phyloP scores from a whole-genome alignment of 2,797 vertebrate species.

The Neoniphon sammara region DNA sequence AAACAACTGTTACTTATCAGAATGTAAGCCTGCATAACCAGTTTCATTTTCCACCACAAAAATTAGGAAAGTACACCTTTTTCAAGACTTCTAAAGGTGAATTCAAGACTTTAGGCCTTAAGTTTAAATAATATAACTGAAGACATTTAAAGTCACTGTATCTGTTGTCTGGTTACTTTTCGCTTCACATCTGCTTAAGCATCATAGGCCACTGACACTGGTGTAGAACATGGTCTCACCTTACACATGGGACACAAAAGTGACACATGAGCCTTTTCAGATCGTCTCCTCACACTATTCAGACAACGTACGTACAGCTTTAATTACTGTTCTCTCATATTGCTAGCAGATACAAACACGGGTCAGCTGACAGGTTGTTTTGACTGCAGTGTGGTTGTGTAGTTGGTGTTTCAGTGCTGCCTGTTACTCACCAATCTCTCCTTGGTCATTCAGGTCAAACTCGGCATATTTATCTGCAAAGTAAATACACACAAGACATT shows the following conservation, averaged over 20 bases:
- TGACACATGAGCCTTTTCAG: conserved; percentile 57
- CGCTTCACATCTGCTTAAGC: conserved; percentile 42
- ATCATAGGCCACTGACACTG: conserved; percentile 9
- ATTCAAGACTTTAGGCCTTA: no score
- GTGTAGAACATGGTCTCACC: conserved; percentile 42
- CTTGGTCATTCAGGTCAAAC: conserved; percentile 97
- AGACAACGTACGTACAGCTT: conserved; percentile 60
- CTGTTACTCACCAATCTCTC: conserved; percentile 94
- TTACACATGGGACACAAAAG: conserved; percentile 53
- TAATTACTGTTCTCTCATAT: conserved; percentile 69
- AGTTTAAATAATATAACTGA: no score
- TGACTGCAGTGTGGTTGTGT: conserved; percentile 16
- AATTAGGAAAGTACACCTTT: no score
- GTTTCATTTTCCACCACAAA: no score
- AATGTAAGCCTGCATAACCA: no score
- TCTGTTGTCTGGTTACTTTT: conserved; percentile 12
- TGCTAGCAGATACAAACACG: neutral
- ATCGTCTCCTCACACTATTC: conserved; percentile 31
- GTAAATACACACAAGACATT: conserved; percentile 62
- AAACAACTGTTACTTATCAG: no score
- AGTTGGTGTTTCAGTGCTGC: conserved; percentile 31
- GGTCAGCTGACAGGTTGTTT: conserved; percentile 55
- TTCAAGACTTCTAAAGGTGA: no score
- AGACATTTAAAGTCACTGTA: neutral
- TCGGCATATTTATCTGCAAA: conserved; percentile 96